Conservation (phyloP, 2,113 vertebrate genomes). For the Malurus alboscapulatus region DNA sequence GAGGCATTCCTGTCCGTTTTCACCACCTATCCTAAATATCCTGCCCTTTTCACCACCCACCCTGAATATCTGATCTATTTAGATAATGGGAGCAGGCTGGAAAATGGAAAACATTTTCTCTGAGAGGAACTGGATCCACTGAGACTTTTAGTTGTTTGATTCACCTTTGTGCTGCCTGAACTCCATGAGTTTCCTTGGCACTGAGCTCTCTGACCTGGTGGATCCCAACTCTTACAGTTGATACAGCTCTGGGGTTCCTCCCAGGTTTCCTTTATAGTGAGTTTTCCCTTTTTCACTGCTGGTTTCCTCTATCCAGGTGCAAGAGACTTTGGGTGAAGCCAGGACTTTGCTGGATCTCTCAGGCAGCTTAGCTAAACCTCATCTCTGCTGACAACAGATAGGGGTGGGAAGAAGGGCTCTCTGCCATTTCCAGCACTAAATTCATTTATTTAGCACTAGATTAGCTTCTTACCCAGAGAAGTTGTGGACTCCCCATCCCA, state of each 20-base stretch:
- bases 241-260: background rate
- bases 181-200: background rate
- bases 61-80: background rate
- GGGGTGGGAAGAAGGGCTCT: background rate
- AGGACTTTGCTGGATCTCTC: background rate
- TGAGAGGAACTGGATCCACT: fast-evolving
- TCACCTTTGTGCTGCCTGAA: background rate
- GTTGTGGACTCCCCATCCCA: background rate
- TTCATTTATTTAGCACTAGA: background rate
- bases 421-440: background rate
- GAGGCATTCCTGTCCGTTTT: background rate
- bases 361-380: no score
- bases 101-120: background rate
- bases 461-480: background rate
- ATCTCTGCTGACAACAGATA: background rate
- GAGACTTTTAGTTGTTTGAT: background rate
- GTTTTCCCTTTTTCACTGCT: background rate
- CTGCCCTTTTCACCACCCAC: background rate
- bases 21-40: background rate
- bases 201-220: background rate
- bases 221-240: background rate
- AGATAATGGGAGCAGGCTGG: background rate
- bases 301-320: background rate
- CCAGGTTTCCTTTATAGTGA: background rate
- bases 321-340: background rate